A percentile compares a stretch with the other conserved stretches of the same genome.
phyloP scores from a whole-genome alignment of 1,140 invertebrate species.

The Battus philenor region DNA sequence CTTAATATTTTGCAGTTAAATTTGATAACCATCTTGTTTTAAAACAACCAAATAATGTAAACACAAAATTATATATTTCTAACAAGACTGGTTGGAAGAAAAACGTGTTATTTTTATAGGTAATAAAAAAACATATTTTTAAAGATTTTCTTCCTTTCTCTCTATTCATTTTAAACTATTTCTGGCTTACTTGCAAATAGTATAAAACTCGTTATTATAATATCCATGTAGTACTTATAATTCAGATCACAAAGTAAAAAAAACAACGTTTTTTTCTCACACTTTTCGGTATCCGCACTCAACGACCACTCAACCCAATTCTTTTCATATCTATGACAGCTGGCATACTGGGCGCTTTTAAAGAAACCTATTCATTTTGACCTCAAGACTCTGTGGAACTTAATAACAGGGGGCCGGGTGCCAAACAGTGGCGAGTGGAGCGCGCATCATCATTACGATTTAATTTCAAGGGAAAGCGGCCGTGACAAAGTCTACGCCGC shows the following conservation, averaged over 20 bases:
- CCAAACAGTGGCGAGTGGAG: slow-evolving; percentile 52
- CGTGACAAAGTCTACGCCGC: slow-evolving; percentile 63
- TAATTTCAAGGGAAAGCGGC: slow-evolving; percentile 67
- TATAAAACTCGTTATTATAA: slow-evolving; percentile 8
- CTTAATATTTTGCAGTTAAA: no score
- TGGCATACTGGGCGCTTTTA: slow-evolving; percentile 57
- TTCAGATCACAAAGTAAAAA: slow-evolving; percentile 23
- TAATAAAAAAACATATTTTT: no score
- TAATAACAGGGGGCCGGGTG: slow-evolving; percentile 57
- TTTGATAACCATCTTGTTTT: no score
- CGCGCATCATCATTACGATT: slow-evolving; percentile 70
- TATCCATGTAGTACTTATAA: slow-evolving; percentile 17
- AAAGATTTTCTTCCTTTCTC: no score
- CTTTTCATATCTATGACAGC: slow-evolving; percentile 70
- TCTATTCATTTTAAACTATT: no score
- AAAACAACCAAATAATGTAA: no score
- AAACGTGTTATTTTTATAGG: no score
- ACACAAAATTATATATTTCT: no score
- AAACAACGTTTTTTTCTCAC: slow-evolving; percentile 36
- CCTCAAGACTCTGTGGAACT: slow-evolving; percentile 65
- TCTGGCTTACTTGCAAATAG: slow-evolving; percentile 4
- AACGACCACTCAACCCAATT: slow-evolving; percentile 59
- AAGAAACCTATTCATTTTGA: slow-evolving; percentile 70
- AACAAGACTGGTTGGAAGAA: no score
- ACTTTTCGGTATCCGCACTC: slow-evolving; percentile 41